phyloP scores from a whole-genome alignment of 2,888 invertebrate species.

The Ceriagrion tenellum region DNA sequence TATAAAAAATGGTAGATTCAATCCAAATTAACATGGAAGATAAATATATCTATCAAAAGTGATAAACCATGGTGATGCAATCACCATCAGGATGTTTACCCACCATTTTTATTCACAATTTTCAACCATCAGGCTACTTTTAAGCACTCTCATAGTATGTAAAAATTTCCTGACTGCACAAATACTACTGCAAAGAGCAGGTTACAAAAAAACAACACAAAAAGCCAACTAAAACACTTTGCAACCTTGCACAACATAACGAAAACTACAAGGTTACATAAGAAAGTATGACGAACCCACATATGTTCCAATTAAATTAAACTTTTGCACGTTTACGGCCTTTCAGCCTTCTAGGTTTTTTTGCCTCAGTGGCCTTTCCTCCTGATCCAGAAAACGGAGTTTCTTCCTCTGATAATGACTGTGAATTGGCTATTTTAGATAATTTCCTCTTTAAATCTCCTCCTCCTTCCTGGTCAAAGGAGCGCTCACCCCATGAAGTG shows the following conservation, averaged over 20 bases:
- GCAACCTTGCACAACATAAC: conserved; percentile 47
- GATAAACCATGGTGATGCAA: conserved; percentile 54
- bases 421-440: conserved; percentile 40
- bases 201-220: conserved; percentile 53
- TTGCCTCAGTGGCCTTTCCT: conserved; percentile 27
- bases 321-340: conserved; percentile 63
- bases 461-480: conserved; percentile 44
- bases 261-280: conserved; percentile 46
- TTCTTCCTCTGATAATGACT: conserved; percentile 53
- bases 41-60: conserved; percentile 59
- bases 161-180: conserved; percentile 56
- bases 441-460: conserved; percentile 49
- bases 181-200: conserved; percentile 59
- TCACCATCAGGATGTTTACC: conserved; percentile 54
- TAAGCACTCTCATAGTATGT: conserved; percentile 50
- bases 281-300: conserved; percentile 47
- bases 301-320: conserved; percentile 43
- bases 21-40: conserved; percentile 62
- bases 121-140: conserved; percentile 56
- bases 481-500: conserved; percentile 47
- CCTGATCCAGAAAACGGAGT: conserved; percentile 43
- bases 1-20: conserved; percentile 67
- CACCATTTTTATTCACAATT: conserved; percentile 53
- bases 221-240: conserved; percentile 65
- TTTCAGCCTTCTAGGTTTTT: conserved; percentile 51